Evolutionary conservation across 64 coral and sea anemone species (phyloP), one percentile per base, ranked within the genome.

Genomic region (Astreopora myriophthalma): DNA sequence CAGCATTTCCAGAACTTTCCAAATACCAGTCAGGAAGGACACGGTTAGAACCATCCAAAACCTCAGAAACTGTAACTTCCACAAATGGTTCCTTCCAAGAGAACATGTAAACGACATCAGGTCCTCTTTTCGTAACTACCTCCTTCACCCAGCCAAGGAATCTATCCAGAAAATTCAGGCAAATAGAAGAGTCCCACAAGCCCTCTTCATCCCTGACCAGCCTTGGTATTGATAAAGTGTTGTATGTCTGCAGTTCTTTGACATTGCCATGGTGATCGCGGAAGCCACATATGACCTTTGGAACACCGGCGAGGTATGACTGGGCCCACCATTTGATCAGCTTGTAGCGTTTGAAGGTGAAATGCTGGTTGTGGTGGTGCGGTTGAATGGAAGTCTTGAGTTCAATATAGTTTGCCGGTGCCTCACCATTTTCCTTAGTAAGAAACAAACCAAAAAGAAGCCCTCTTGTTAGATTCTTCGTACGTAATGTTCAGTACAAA

Each of bases 291-390:
- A 99, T 91, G 51, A 99, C 91, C 76, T 99, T 99, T 36, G 97
- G 97, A 7, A 99, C 74, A 14, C 97, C 97, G 20, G 97, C 97
- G 14, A 99, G 87, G 35, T 90, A 99, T 8, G 97, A 99, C 74
- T 99, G 97, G 22, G 97, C 93, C 97, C 97, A 99, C 90, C 94
- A 99, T 48, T 99, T 99, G 22, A 99, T 87, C 8, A 99, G 58
- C 60, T 99, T 99, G 94, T 93, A 95, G 55, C 97, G 85, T 75
- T 93, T 93, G 74, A 99, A 95, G 33, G 72, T 93, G 81, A 88
- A 87, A 34, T 83, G 80, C 24, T 93, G 94, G 29, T 95, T 69
- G 39, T 92, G 86, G 17, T 89, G 92, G 31, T 99, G 90, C 48
- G 94, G 90, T 40, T 90, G 87, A 14, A 79, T 51, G 23, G 90